Evolutionary conservation across 2,113 vertebrate species (phyloP), one percentile per base, ranked within the genome.

Genomic region (Oxygymnocypris stewartii): DNA sequence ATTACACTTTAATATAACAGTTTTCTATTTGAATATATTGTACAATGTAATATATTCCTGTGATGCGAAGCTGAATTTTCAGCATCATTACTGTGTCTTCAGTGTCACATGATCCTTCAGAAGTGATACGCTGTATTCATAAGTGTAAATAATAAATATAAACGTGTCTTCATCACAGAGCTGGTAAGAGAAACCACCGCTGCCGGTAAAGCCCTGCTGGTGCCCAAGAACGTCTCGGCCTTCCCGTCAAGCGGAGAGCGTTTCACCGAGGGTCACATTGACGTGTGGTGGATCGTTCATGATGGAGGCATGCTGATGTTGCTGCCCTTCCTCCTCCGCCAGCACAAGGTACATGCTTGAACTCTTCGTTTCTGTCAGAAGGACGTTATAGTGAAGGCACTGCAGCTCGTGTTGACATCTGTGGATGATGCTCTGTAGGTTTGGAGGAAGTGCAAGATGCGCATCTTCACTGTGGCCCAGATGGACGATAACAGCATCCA

Each of bases 401-500:
- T 20, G 67, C 9, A 40, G 69, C 18, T 35, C 65, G 1, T 31
- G 44, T 54, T 79, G 51, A 37, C 10, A 42, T 37, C 35, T 80
- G 20, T 73, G 61, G 71, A 31, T 44, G 73, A 57, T 84, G 6
- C 28, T 76, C 31, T 47, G 54, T 85, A 99, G 98, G 98, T 99
- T 2, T 99, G 98, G 98, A 97, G 97, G 89, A 99, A 99, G 91
- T 99, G 98, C 92, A 98, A 97, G 95, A 99, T 99, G 97, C 96
- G 98, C 28, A 99, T 99, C 94, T 99, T 99, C 94, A 99, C 98
- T 0, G 98, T 99, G 93, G 98, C 98, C 6, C 98, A 99, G 95
- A 94, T 99, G 96, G 98, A 99, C 0, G 98, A 99, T 93, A 99
- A 99, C 91, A 99, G 98, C 93, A 99, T 99, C 90, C 98, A 99